These are phyloP conservation scores for Venturia canescens DNA, from an alignment of 1,140 invertebrate genomes.

Conservation along the genomic window DNA sequence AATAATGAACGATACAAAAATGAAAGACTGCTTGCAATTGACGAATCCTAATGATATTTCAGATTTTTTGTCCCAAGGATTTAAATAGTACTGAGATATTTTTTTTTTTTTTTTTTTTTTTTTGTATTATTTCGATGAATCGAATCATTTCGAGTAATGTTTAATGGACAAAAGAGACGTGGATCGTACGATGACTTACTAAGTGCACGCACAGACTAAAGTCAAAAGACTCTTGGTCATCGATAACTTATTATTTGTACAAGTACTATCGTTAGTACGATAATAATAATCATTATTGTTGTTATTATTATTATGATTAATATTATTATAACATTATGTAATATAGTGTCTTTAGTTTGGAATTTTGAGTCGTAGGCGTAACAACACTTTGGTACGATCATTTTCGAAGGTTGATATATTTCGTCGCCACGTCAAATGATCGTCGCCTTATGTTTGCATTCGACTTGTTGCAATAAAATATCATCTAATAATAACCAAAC, in stretches of 20 bases:
- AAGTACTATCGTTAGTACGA: constrained; percentile 15
- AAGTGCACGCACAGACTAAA: background rate
- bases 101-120: constrained; percentile 16
- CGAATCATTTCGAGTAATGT: background rate
- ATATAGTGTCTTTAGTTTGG: background rate
- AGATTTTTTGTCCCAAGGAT: background rate
- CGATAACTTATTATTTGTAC: constrained; percentile 18
- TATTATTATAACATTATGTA: background rate
- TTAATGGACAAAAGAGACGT: background rate
- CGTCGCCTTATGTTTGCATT: too few species aligned
- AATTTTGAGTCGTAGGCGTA: background rate
- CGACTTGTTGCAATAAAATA: too few species aligned
- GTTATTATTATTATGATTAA: constrained; percentile 2
- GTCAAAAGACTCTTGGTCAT: background rate
- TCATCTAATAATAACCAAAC: too few species aligned
- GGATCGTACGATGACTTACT: background rate
- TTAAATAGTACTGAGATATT: background rate
- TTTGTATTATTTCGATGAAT: background rate
- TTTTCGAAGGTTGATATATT: too few species aligned
- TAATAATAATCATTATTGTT: background rate
- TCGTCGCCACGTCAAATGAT: too few species aligned
- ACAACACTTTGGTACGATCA: too few species aligned
- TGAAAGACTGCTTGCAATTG: constrained; percentile 5
- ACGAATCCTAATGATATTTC: background rate
- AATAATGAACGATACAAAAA: constrained; percentile 18